Base-by-base conservation (phyloP, 2,888 invertebrate species). In the Cephonodes hylas region DNA sequence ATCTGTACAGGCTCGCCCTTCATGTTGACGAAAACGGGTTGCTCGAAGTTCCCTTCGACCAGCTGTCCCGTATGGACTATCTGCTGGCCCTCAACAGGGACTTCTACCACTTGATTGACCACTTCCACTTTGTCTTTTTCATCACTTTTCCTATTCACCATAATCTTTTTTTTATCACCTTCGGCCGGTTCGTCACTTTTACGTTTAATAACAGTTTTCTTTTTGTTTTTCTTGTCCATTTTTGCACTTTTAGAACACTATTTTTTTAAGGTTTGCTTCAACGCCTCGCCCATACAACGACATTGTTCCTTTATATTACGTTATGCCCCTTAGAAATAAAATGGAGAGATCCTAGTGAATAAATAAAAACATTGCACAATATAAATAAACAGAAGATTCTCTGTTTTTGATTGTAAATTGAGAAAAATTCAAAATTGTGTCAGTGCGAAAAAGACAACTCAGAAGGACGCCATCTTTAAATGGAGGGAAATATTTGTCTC, bases 161-260 rank as follows among this genome's bases (percentile, higher is more conserved):
- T 88, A 68, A 84, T 85, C 73, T 90, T 89, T 38, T 76, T 70
- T 72, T 91, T 91, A 71, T 91, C 92, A 66, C 80, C 75, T 18
- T 93, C 93, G 0, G 68, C 79, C 1, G 85, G 70, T 31, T 93
- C 93, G 71, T 92, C 93, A 81, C 79, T 86, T 85, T 93, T 93
- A 58, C 93, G 82, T 80, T 93, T 93, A 63, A 88, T 89, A 53
- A 88, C 92, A 74, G 87, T 87, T 81, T 88, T 93, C 81, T 93
- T 93, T 74, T 91, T 91, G 68, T 73, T 91, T 82, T 93, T 93
- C 80, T 93, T 93, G 85, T 93, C 93, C 93, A 93, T 93, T 84
- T 89, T 90, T 79, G 73, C 74, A 78, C 74, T 76, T 69, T 74
- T 76, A 68, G 64, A 73, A 22, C 53, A 62, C 58, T 71, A 63